Percentiles rank a stretch among this genome's conserved stretches.
phyloP scores from a whole-genome alignment of 2,113 vertebrate genomes.

The Cyprinodon tularosa region DNA sequence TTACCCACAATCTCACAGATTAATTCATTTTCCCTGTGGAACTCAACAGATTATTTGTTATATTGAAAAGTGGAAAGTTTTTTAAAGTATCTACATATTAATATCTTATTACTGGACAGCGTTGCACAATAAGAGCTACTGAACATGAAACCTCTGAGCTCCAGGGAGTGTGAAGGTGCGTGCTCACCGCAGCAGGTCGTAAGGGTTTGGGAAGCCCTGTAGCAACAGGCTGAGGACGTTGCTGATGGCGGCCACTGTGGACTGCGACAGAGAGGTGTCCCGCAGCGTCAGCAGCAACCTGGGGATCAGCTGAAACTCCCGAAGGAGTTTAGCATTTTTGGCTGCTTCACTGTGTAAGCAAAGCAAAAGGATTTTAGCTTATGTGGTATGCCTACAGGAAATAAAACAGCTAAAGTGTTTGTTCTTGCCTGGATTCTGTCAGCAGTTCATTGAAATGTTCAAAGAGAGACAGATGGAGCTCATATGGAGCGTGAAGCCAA shows the following conservation, averaged over 20 bases:
- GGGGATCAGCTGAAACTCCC: conserved; percentile 96
- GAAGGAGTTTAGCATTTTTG: conserved; percentile 93
- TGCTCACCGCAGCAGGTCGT: conserved; percentile 91
- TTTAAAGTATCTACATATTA: no score
- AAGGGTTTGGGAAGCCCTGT: conserved; percentile 93
- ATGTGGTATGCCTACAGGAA: neutral
- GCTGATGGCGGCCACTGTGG: conserved; percentile 92
- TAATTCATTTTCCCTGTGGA: no score
- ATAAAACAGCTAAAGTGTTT: neutral
- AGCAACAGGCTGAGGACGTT: conserved; percentile 94
- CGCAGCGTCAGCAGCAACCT: conserved; percentile 91
- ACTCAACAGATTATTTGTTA: no score
- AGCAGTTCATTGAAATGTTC: conserved; percentile 98
- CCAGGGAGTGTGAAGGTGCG: neutral
- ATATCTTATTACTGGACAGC: no score
- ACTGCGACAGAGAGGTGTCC: conserved; percentile 92
- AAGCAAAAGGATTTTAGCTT: neutral
- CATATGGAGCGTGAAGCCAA: conserved; percentile 98
- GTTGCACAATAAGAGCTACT: no score
- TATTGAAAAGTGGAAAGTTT: no score
- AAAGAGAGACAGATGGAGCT: conserved; percentile 96
- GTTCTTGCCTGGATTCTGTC: conserved; percentile 92
- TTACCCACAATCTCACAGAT: no score
- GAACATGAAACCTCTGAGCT: no score
- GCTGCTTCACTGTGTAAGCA: conserved; percentile 87